phyloP scores from a whole-genome alignment of 2,113 vertebrate species.

The Uria aalge region DNA sequence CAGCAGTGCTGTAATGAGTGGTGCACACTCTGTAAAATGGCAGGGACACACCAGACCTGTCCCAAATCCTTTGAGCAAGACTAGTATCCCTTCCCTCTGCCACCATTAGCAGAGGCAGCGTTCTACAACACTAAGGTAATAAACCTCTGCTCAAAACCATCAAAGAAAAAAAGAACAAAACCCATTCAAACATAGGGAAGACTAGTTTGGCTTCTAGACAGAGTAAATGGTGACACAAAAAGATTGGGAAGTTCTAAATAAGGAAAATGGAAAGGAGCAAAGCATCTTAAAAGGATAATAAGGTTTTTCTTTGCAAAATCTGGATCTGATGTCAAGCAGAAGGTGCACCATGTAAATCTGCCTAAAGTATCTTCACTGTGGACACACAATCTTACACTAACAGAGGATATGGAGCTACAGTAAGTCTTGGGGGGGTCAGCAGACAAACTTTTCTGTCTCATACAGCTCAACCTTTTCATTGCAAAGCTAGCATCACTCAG shows the following conservation, averaged over 20 bases:
- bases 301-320: not conserved
- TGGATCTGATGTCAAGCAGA: not conserved
- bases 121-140: not conserved
- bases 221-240: not conserved
- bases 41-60: not conserved
- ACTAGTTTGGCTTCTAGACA: not conserved
- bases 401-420: fast-evolving
- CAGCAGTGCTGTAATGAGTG: not conserved
- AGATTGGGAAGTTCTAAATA: not conserved
- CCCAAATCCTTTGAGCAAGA: not conserved
- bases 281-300: not conserved
- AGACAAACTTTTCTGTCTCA: not conserved
- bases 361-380: not conserved
- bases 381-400: not conserved
- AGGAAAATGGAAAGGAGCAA: not conserved
- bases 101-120: not conserved
- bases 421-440: not conserved
- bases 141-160: not conserved
- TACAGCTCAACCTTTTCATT: not conserved
- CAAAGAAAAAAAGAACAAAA: not conserved
- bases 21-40: not conserved
- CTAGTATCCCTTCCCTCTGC: not conserved
- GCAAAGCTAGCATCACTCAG: not conserved
- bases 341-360: not conserved
- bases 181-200: not conserved